Conservation (phyloP, 2,797 vertebrate species). For the Sus cebifrons region DNA sequence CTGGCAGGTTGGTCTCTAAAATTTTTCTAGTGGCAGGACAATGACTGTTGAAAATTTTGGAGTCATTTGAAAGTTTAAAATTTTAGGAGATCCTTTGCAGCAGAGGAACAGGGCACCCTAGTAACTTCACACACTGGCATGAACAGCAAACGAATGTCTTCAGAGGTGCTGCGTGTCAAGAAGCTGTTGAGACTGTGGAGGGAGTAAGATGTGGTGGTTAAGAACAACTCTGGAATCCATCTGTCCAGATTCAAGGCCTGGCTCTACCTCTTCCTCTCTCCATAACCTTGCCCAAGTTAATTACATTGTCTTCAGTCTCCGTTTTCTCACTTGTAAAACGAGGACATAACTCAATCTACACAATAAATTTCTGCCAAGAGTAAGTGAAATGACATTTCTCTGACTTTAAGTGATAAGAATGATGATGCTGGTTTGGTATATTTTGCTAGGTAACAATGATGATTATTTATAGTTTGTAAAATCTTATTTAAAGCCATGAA, state of each 20-base stretch:
- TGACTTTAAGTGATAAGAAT: neutral
- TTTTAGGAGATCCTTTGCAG: neutral
- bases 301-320: neutral
- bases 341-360: neutral
- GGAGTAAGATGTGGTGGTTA: neutral
- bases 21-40: neutral
- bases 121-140: neutral
- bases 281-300: neutral
- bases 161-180: neutral
- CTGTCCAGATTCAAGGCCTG: neutral
- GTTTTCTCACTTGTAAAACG: neutral
- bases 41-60: neutral
- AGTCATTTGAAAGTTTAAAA: neutral
- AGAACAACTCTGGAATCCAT: neutral
- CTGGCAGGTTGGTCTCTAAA: neutral
- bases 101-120: neutral
- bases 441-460: neutral
- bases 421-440: neutral
- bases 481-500: neutral
- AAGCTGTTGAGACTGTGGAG: neutral
- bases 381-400: neutral
- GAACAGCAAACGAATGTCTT: neutral
- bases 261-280: neutral
- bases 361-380: neutral
- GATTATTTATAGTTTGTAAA: neutral